phyloP scores from a whole-genome alignment of 2,113 vertebrate species.

The Phyllostomus hastatus region DNA sequence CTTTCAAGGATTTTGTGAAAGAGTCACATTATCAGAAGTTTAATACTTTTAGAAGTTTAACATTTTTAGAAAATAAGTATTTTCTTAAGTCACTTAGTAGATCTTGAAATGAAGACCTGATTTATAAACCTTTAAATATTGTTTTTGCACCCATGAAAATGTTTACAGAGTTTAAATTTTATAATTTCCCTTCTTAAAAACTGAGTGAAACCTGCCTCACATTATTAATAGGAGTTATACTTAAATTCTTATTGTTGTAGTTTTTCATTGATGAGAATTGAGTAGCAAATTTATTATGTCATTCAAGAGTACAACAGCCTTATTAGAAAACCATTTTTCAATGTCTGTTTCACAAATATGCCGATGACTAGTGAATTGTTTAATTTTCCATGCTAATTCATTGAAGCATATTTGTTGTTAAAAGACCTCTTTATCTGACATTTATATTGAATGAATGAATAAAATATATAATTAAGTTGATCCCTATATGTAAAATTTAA shows the following conservation, averaged over 20 bases:
- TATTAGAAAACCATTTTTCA: neutral
- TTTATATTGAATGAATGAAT: neutral
- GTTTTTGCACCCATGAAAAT: neutral
- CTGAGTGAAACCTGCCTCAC: neutral
- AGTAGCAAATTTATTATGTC: neutral
- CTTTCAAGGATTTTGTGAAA: constrained; percentile 12
- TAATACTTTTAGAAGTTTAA: constrained; percentile 39
- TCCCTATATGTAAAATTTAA: neutral
- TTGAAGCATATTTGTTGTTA: neutral
- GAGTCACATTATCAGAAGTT: neutral
- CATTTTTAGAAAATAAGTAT: constrained; percentile 27
- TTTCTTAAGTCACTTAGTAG: neutral
- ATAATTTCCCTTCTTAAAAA: neutral
- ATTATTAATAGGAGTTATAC: neutral
- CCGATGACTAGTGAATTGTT: neutral
- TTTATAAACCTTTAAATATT: neutral
- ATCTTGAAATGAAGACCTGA: neutral
- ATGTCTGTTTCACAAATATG: neutral
- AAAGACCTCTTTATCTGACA: neutral
- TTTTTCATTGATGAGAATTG: neutral
- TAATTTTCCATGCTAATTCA: neutral
- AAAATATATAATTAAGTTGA: neutral
- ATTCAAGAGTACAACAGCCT: neutral
- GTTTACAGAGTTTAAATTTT: neutral
- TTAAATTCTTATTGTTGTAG: neutral